Evolutionary conservation across 2,113 vertebrate genomes (phyloP).

Genomic region (Corythoichthys haematopterus): DNA sequence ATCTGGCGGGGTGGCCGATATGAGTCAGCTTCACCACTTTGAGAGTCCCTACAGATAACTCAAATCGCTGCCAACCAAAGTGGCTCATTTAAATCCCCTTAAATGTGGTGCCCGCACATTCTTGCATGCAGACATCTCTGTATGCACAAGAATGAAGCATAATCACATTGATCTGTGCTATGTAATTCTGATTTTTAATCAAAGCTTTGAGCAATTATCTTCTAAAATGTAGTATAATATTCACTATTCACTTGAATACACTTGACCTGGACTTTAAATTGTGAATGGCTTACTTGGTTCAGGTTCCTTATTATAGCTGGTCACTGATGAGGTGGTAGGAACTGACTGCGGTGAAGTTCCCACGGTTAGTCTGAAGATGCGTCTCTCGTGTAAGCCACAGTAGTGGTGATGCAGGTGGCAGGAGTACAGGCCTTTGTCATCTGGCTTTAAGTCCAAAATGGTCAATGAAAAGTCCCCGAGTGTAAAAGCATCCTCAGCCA

Average conservation of each 20-base stretch:
- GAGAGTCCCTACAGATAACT: no score
- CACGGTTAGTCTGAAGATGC: conserved; percentile 80
- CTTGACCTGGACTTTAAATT: neutral
- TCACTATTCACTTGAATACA: neutral
- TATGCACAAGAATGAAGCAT: no score
- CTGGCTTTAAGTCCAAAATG: conserved; percentile 70
- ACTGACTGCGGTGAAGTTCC: conserved; percentile 41
- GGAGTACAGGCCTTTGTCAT: conserved; percentile 85
- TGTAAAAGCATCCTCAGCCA: conserved; percentile 78
- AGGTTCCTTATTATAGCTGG: conserved; percentile 34
- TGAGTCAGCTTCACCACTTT: no score
- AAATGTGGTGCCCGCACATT: no score
- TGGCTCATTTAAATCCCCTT: no score
- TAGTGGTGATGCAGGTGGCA: conserved; percentile 96
- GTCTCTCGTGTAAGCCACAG: conserved; percentile 87
- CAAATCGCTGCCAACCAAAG: no score
- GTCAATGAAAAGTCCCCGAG: conserved; percentile 86
- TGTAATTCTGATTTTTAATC: neutral
- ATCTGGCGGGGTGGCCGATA: no score
- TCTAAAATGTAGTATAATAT: neutral
- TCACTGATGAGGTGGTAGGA: conserved; percentile 45
- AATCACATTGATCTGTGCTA: no score
- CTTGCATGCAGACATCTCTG: no score
- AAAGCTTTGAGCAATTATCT: neutral
- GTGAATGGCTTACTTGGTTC: conserved; percentile 55